phyloP scores from a whole-genome alignment of 2,888 invertebrate species.

The Leptinotarsa rubiginosa region DNA sequence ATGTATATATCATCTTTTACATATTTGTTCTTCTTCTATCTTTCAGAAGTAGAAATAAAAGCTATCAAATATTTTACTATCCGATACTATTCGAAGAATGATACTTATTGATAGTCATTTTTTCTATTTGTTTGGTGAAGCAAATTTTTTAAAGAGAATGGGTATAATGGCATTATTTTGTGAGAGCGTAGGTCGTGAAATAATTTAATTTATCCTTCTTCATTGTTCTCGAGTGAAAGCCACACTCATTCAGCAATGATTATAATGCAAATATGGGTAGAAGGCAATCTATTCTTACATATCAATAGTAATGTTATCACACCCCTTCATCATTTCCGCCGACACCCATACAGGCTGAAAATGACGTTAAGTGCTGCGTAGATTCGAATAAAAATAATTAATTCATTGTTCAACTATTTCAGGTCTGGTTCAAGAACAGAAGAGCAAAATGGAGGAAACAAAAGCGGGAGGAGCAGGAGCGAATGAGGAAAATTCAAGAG shows the following conservation, averaged over 20 bases:
- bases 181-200: background rate
- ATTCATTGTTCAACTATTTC: conserved; percentile 51
- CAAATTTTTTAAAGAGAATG: too few species aligned
- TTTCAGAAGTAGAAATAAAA: too few species aligned
- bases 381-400: conserved; percentile 45
- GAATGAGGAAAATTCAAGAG: conserved; percentile 84
- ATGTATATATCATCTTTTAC: too few species aligned
- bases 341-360: conserved; percentile 37
- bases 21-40: too few species aligned
- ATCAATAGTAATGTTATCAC: conserved; percentile 18
- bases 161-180: background rate
- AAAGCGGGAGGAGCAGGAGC: conserved; percentile 88
- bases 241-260: conserved; percentile 48
- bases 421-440: conserved; percentile 98
- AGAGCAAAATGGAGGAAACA: conserved; percentile 97
- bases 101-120: too few species aligned
- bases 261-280: conserved; percentile 54
- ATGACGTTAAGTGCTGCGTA: conserved; percentile 40
- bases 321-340: conserved; percentile 20
- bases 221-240: conserved; percentile 46
- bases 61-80: too few species aligned
- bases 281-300: conserved; percentile 33
- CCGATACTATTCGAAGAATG: too few species aligned
- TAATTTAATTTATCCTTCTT: conserved; percentile 35
- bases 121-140: too few species aligned